These are phyloP conservation scores for Crepidodera aurea DNA, from an alignment of 2,888 invertebrate genomes.

Conservation along the genomic window DNA sequence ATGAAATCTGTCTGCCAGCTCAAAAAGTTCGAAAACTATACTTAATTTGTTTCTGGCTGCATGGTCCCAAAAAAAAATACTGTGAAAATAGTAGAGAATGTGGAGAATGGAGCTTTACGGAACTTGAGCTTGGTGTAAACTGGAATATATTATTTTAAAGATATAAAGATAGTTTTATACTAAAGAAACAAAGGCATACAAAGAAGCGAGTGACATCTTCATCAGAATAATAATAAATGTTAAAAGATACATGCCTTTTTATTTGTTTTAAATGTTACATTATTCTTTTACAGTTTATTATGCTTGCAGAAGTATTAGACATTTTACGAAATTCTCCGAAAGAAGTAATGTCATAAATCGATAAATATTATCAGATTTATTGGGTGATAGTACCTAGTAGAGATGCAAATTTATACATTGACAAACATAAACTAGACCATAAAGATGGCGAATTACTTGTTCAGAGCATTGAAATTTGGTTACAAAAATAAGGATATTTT, in stretches of 20 bases:
- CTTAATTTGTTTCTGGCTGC: too few relatives aligned
- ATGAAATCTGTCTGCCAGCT: too few relatives aligned
- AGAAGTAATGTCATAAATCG: not conserved
- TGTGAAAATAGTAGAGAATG: too few relatives aligned
- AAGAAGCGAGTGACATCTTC: too few relatives aligned
- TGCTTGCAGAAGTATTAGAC: not conserved
- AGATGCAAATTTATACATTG: slow-evolving; percentile 38
- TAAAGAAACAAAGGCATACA: too few relatives aligned
- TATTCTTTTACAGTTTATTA: not conserved
- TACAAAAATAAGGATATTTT: slow-evolving; percentile 66
- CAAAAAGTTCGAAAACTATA: too few relatives aligned
- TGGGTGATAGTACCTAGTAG: slow-evolving; percentile 1
- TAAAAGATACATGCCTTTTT: not conserved
- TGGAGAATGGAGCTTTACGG: too few relatives aligned
- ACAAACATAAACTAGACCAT: slow-evolving; percentile 36
- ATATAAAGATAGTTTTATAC: too few relatives aligned
- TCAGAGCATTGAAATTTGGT: slow-evolving; percentile 54
- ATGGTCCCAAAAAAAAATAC: too few relatives aligned
- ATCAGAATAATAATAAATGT: too few relatives aligned
- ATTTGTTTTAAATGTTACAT: not conserved
- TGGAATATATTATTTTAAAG: too few relatives aligned
- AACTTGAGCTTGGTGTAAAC: too few relatives aligned
- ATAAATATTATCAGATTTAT: not conserved
- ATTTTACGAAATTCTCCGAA: not conserved
- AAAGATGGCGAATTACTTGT: slow-evolving; percentile 38